phyloP scores from a whole-genome alignment of 2,113 vertebrate genomes.

The rabbit (Oryctolagus cuniculus) region mOryCun1.1 NC_091436.1:64462001-64462500 shows the following conservation, averaged over 20 bases:
- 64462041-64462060: neutral
- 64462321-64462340: too few relatives aligned
- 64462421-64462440: too few relatives aligned
- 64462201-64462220: neutral
- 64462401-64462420: too few relatives aligned
- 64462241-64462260: neutral
- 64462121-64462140: neutral
- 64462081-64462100: neutral
- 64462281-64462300: too few relatives aligned
- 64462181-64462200: neutral
- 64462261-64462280: neutral
- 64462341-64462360: too few relatives aligned
- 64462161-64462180: neutral
- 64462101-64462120: neutral
- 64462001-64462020: neutral
- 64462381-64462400: too few relatives aligned
- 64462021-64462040: too few relatives aligned
- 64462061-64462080: neutral
- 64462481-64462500: too few relatives aligned
- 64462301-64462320: too few relatives aligned
- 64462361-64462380: too few relatives aligned
- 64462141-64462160: neutral
- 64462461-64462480: too few relatives aligned
- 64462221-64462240: neutral
- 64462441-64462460: too few relatives aligned